phyloP scores from a whole-genome alignment of 2,113 vertebrate genomes.

The Percopsis transmontana region DNA sequence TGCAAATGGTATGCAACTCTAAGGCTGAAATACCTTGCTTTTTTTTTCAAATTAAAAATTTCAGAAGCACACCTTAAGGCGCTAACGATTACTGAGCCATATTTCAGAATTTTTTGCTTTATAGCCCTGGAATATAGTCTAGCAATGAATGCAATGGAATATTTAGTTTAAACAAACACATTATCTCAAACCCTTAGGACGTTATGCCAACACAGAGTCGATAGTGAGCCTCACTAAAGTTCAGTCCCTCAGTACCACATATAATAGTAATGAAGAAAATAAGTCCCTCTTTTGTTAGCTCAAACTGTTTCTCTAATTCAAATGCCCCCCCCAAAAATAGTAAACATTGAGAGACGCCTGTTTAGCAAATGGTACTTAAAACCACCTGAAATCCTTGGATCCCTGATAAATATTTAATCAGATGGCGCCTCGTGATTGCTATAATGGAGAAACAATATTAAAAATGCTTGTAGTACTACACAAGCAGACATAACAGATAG shows the following conservation, averaged over 20 bases:
- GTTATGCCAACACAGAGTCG: too few species aligned
- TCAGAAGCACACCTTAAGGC: too few species aligned
- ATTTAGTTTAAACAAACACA: too few species aligned
- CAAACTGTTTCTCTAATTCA: slow-evolving; percentile 3
- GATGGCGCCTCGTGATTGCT: slow-evolving; percentile 65
- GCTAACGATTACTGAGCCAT: too few species aligned
- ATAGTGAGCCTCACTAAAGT: neutral
- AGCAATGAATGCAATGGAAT: too few species aligned
- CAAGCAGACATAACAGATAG: too few species aligned
- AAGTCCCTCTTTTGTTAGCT: neutral
- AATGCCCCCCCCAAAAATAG: slow-evolving; percentile 1
- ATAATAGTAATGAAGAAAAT: neutral
- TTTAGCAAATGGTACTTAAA: slow-evolving; percentile 76
- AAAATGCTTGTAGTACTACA: slow-evolving; percentile 54
- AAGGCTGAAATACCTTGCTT: slow-evolving; percentile 5
- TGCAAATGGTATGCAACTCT: slow-evolving; percentile 17
- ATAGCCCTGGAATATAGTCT: too few species aligned
- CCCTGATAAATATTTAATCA: slow-evolving; percentile 79
- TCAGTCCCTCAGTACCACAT: neutral
- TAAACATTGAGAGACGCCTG: slow-evolving; percentile 49
- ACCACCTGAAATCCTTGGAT: slow-evolving; percentile 67
- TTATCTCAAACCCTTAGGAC: too few species aligned
- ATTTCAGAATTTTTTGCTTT: too few species aligned
- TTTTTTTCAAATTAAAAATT: too few species aligned
- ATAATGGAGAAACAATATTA: slow-evolving; percentile 69